These are phyloP conservation scores for Ypsolopha scabrella DNA, from an alignment of 2,888 invertebrate genomes.

Conservation along the genomic window DNA sequence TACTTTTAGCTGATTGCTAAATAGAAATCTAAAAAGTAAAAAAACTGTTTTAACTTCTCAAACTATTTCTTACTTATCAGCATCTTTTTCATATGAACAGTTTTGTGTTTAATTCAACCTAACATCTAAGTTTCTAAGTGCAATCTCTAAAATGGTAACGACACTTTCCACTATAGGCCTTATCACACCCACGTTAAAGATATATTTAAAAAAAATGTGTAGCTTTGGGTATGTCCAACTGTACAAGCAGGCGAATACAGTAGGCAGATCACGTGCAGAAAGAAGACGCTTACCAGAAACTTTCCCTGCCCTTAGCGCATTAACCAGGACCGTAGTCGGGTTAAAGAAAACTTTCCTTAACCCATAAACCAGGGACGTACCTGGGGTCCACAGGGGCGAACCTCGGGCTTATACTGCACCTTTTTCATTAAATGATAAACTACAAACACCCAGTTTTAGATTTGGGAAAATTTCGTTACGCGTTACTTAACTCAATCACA, in stretches of 20 bases:
- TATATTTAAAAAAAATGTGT: too few relatives aligned
- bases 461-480: too few relatives aligned
- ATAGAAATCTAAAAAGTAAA: too few relatives aligned
- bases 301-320: conserved; percentile 65
- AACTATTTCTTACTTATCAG: too few relatives aligned
- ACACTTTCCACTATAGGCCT: too few relatives aligned
- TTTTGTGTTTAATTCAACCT: conserved; percentile 1
- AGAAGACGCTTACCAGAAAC: conserved; percentile 67
- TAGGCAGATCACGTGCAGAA: conserved; percentile 56
- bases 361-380: conserved; percentile 50
- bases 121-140: not conserved
- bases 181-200: too few relatives aligned
- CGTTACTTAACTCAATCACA: too few relatives aligned
- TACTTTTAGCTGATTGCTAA: too few relatives aligned
- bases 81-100: too few relatives aligned
- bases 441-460: not conserved
- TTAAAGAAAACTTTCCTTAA: conserved; percentile 37
- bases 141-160: too few relatives aligned
- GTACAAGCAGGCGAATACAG: conserved; percentile 7
- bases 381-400: not conserved
- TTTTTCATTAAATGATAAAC: not conserved
- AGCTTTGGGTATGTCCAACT: too few relatives aligned
- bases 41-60: too few relatives aligned
- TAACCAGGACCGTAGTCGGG: conserved; percentile 33
- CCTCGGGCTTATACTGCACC: not conserved